phyloP scores from a whole-genome alignment of 2,888 invertebrate genomes.

The Melanargia galathea region DNA sequence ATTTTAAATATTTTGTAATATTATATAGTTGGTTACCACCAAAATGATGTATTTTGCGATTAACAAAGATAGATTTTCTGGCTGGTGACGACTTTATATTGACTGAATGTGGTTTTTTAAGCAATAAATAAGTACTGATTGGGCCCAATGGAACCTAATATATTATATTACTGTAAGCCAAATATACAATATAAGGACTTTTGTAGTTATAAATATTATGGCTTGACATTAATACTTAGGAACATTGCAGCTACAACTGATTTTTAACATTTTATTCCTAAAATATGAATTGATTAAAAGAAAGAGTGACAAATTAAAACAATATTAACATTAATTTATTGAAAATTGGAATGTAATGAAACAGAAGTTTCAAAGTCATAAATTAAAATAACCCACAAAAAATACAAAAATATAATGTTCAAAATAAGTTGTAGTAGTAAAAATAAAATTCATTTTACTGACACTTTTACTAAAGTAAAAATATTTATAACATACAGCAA shows the following conservation, averaged over 20 bases:
- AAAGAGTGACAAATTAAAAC: background rate
- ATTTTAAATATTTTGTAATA: background rate
- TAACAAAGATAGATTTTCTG: background rate
- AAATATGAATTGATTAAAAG: background rate
- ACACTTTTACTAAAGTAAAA: too few relatives aligned
- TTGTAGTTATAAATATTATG: background rate
- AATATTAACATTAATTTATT: background rate
- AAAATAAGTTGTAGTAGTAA: background rate
- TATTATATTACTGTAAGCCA: too few relatives aligned
- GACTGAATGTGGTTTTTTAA: background rate
- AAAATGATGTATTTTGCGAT: background rate
- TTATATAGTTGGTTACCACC: too few relatives aligned
- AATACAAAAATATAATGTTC: background rate
- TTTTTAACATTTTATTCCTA: background rate
- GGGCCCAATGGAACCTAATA: too few relatives aligned
- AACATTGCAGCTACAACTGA: constrained; percentile 1
- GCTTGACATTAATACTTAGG: background rate
- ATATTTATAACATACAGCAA: too few relatives aligned
- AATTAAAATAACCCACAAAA: background rate
- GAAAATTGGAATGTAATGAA: background rate
- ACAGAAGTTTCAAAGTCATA: too few relatives aligned
- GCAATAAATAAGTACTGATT: background rate
- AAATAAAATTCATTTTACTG: background rate
- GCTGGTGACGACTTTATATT: background rate
- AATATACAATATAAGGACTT: too few relatives aligned